A percentile compares a stretch with the other conserved stretches of the same genome.
Conservation (phyloP, 2,888 invertebrate genomes). For the Acanthosoma haemorrhoidale region DNA sequence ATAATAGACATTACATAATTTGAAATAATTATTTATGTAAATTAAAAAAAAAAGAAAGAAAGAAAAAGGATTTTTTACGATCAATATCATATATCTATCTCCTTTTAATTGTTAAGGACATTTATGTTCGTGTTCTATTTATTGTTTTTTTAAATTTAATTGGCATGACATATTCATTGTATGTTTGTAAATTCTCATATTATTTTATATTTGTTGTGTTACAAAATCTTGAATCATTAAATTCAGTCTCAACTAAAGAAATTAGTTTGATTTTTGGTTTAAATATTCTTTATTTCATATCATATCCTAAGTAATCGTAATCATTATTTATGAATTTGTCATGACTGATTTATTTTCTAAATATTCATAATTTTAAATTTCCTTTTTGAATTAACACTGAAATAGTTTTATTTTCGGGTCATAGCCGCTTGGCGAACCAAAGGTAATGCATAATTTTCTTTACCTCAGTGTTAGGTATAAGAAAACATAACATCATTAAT, state of each 20-base stretch:
- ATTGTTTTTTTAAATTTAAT: no score
- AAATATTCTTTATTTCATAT: not conserved
- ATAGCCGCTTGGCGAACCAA: slow-evolving; percentile 36
- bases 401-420: slow-evolving; percentile 33
- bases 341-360: slow-evolving; percentile 6
- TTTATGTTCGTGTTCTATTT: no score
- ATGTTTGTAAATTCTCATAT: not conserved
- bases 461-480: slow-evolving; percentile 36
- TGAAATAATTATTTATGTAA: not conserved
- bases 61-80: no score
- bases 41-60: no score
- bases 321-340: slow-evolving; percentile 13
- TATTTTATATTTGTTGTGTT: not conserved
- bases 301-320: not conserved
- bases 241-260: not conserved
- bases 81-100: no score
- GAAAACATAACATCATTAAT: slow-evolving; percentile 17
- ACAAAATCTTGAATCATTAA: not conserved
- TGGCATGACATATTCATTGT: not conserved
- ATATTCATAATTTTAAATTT: slow-evolving; percentile 2
- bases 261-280: no score
- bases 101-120: no score
- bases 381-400: slow-evolving; percentile 25
- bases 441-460: slow-evolving; percentile 32
- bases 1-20: not conserved